Conservation (phyloP, 53 echinoderm and acorn worm species). For the Astropecten irregularis region DNA sequence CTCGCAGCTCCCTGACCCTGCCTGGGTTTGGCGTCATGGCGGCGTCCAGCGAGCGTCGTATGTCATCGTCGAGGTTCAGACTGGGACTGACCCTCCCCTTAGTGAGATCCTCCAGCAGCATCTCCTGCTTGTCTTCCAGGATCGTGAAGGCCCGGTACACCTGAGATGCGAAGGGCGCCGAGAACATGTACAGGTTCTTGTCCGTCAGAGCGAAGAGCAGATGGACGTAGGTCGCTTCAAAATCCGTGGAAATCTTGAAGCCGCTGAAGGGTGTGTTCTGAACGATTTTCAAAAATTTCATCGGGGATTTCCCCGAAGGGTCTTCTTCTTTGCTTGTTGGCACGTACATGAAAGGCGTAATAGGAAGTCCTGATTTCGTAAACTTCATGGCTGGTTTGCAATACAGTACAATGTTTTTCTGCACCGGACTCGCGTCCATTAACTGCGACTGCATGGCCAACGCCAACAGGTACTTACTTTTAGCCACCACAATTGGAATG, state of each 20-base stretch:
- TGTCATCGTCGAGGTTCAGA: slow-evolving; percentile 58
- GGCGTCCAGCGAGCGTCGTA: slow-evolving; percentile 57
- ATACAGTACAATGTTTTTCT: neutral
- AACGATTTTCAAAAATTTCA: neutral
- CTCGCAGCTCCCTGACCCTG: slow-evolving; percentile 73
- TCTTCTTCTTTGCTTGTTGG: too few species aligned
- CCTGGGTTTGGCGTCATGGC: slow-evolving; percentile 73
- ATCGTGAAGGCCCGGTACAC: slow-evolving; percentile 73
- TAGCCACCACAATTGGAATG: slow-evolving; percentile 21
- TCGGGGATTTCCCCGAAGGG: too few species aligned
- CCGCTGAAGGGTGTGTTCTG: slow-evolving; percentile 33
- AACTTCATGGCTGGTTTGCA: neutral
- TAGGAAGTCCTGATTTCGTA: neutral
- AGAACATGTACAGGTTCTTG: slow-evolving; percentile 50
- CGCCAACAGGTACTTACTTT: too few species aligned
- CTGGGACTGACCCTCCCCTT: slow-evolving; percentile 63
- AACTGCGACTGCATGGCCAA: too few species aligned
- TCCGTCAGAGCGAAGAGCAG: slow-evolving; percentile 41
- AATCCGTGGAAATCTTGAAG: slow-evolving; percentile 37
- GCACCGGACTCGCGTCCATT: neutral
- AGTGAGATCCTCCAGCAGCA: slow-evolving; percentile 74
- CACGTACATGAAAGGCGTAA: neutral
- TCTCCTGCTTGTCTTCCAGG: slow-evolving; percentile 68
- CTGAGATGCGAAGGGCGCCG: slow-evolving; percentile 82
- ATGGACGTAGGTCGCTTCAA: slow-evolving; percentile 50